Evolutionary conservation across 2,797 vertebrate species (phyloP).

Genomic region (Enteromius viviparus): DNA sequence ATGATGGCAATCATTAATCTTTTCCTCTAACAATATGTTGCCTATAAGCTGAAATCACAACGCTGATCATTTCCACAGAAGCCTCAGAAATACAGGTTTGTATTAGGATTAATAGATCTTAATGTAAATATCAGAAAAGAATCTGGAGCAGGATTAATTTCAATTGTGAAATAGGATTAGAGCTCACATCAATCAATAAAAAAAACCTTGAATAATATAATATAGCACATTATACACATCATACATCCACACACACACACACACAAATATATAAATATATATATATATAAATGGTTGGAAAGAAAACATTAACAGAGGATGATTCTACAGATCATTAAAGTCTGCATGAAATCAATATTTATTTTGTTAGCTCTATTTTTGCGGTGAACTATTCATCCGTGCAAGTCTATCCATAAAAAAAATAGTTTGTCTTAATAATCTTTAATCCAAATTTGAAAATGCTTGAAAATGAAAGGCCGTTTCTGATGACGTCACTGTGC

Average conservation of each 20-base stretch:
- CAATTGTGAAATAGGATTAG: background rate
- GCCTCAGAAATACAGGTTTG: background rate
- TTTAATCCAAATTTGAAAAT: no score
- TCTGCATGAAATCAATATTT: no score
- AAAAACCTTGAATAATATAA: background rate
- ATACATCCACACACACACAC: background rate
- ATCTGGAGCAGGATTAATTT: background rate
- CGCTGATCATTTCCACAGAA: background rate
- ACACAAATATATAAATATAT: no score
- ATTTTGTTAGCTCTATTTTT: no score
- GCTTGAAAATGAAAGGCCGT: no score
- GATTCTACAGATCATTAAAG: no score
- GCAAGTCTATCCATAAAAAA: no score
- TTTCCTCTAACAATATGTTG: slow-evolving; percentile 19
- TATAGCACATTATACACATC: background rate
- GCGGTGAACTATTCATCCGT: no score
- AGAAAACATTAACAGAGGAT: no score
- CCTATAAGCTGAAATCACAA: background rate
- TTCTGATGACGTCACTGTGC: no score
- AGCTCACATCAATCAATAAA: background rate
- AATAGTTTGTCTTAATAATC: no score
- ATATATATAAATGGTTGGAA: no score
- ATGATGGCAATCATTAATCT: slow-evolving; percentile 27
- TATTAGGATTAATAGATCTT: background rate
- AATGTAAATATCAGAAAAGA: background rate